phyloP scores from a whole-genome alignment of 2,797 vertebrate genomes.

The Sternarchorhynchus goeldii region DNA sequence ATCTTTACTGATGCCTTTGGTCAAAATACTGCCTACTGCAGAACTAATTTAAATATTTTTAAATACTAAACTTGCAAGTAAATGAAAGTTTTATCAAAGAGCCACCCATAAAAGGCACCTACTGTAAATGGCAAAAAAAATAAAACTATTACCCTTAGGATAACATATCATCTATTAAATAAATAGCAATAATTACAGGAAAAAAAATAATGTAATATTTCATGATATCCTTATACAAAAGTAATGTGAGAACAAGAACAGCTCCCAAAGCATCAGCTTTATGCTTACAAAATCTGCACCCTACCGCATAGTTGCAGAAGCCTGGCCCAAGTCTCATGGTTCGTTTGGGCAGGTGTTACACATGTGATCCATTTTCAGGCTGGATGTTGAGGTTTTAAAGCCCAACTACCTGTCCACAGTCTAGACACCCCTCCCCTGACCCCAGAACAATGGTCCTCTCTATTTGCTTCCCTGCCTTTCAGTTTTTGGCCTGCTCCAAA shows the following conservation, averaged over 20 bases:
- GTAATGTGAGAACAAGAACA: not conserved
- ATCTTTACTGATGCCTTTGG: not conserved
- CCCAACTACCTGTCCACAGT: conserved; percentile 28
- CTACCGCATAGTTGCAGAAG: conserved; percentile 75
- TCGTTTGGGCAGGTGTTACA: conserved; percentile 64
- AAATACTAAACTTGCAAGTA: not conserved
- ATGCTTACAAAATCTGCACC: conserved; percentile 29
- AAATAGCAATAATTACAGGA: not conserved
- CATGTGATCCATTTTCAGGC: conserved; percentile 69
- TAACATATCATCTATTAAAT: not conserved
- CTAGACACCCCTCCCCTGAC: conserved; percentile 44
- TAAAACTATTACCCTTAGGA: too few relatives aligned
- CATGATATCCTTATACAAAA: not conserved
- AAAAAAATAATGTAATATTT: too few relatives aligned
- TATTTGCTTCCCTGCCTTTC: conserved; percentile 77
- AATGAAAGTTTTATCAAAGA: not conserved
- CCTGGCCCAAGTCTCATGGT: conserved; percentile 74
- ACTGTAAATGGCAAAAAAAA: too few relatives aligned
- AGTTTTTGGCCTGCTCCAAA: conserved; percentile 77
- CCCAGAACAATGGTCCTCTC: conserved; percentile 63
- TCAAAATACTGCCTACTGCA: not conserved
- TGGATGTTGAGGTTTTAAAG: conserved; percentile 24
- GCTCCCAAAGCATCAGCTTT: not conserved
- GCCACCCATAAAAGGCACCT: not conserved
- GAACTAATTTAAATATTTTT: not conserved